Evolutionary conservation across 92 coral and sea anemone species (phyloP), one percentile per base, ranked within the genome.

Genomic region (Porites evermanni): DNA sequence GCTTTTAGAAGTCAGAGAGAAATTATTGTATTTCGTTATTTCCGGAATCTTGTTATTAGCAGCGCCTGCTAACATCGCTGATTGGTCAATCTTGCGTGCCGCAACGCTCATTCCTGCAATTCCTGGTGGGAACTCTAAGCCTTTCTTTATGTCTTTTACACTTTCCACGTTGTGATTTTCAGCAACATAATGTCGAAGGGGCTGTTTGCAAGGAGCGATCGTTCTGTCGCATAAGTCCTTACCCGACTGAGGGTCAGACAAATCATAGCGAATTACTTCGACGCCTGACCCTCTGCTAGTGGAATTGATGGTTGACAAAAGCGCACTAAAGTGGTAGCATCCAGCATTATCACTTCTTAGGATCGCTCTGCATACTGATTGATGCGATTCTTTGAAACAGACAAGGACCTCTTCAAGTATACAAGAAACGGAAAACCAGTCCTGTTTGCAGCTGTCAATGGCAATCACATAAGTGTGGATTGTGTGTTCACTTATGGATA

Each of bases 191-290:
- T 86, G 78, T 68, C 84, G 67, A 8, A 78, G 68, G 12, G 72
- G 77, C 21, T 84, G 88, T 47, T 85, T 85, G 76, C 78, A 85
- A 17, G 77, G 83, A 58, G 89, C 83, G 53, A 76, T 85, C 17
- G 68, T 85, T 12, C 86, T 19, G 60, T 87, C 80, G 13, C 91
- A 88, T 4, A 87, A 67, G 74, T 80, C 80, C 79, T 85, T 85
- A 12, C 93, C 86, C 24, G 93, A 58, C 54, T 89, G 89, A n/a
- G 91, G 86, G 26, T 87, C 90, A 47, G 81, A 87, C 59, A 87
- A 87, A 63, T 86, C 79, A 44, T 79, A 86, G 4, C 80, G 18
- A 38, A 71, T 74, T 21, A 69, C 89, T 13, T 86, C 59, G 8
- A 87, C 72, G 32, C 90, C 90, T 6, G 67, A 66, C 64, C 86